Evolutionary conservation across 2,888 invertebrate species (phyloP).

Genomic region (Iselma pallidipennis): DNA sequence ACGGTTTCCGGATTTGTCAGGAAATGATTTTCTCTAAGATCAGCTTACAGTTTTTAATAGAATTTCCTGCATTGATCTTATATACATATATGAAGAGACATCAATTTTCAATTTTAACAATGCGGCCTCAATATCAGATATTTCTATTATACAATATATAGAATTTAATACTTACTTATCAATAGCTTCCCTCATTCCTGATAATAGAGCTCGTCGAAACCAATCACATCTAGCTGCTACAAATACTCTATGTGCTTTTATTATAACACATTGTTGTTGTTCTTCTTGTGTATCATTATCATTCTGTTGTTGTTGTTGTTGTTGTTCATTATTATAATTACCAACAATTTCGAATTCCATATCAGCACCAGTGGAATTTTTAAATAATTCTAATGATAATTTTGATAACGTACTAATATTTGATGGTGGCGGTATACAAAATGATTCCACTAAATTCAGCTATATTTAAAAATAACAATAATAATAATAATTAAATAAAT

Average conservation of each 20-base stretch:
- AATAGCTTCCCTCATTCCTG: conserved; percentile 73
- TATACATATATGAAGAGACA: neutral
- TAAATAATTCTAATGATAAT: conserved; percentile 62
- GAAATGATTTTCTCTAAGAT: neutral
- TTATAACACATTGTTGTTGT: conserved; percentile 49
- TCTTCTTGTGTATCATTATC: conserved; percentile 20
- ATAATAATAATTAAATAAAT: conserved; percentile 1
- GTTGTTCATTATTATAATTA: conserved; percentile 16
- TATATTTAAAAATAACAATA: too few relatives aligned
- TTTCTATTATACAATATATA: neutral
- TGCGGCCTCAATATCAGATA: neutral
- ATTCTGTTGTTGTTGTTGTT: conserved; percentile 8
- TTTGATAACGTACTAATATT: conserved; percentile 62
- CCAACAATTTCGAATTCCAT: conserved; percentile 67
- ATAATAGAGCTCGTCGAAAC: conserved; percentile 69
- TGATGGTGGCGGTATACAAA: conserved; percentile 65
- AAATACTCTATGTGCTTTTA: conserved; percentile 67
- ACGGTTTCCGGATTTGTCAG: neutral
- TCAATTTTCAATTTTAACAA: neutral
- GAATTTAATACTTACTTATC: conserved; percentile 61
- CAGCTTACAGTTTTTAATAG: neutral
- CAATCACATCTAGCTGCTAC: conserved; percentile 71
- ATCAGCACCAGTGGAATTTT: conserved; percentile 62
- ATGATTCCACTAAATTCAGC: conserved; percentile 63
- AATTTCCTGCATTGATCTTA: neutral